These are phyloP conservation scores for Barnardius zonarius DNA, from an alignment of 2,113 vertebrate genomes.

Conservation along the genomic window DNA sequence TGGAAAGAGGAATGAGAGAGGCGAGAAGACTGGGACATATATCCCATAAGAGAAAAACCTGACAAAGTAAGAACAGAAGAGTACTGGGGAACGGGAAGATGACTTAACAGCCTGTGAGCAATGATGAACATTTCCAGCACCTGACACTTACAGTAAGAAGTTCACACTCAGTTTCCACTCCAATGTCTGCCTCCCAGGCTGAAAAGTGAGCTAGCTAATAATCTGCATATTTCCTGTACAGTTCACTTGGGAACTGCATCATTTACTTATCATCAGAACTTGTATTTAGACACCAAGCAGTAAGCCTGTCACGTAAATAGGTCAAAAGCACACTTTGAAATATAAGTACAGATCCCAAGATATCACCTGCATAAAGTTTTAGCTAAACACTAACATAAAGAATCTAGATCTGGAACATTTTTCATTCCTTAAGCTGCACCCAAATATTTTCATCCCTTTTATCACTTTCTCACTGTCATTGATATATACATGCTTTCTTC, in stretches of 20 bases:
- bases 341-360: not conserved
- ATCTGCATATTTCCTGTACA: not conserved
- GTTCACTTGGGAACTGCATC: not conserved
- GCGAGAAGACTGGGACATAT: not conserved
- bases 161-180: not conserved
- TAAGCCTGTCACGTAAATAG: not conserved
- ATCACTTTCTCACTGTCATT: not conserved
- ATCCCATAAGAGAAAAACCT: not conserved
- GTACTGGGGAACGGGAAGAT: not conserved
- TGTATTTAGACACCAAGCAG: not conserved
- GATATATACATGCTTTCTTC: rapidly evolving
- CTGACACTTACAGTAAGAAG: not conserved
- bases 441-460: not conserved
- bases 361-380: not conserved
- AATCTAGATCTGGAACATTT: not conserved
- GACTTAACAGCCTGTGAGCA: not conserved
- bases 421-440: not conserved
- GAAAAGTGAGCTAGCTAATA: not conserved
- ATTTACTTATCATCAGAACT: not conserved
- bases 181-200: not conserved
- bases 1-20: not conserved
- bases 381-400: not conserved
- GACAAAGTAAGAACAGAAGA: not conserved
- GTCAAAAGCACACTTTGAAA: not conserved
- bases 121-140: not conserved